A percentile compares a stretch with the other conserved stretches of the same genome.
Evolutionary conservation across 2,888 invertebrate species (phyloP).

Genomic region (Dugesia japonica): DNA sequence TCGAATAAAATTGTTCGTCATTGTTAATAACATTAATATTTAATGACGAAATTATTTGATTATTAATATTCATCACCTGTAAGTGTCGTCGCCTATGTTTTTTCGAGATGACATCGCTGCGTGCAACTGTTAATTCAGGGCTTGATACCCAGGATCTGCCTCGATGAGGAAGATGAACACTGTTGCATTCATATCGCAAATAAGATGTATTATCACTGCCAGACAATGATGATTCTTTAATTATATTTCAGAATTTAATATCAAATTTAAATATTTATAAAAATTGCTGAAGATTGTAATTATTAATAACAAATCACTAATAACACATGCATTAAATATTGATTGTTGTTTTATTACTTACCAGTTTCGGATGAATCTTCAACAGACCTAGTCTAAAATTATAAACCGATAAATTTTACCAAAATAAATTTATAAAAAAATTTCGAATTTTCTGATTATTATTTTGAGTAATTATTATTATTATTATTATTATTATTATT

Average conservation of each 20-base stretch:
- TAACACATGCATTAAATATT: neutral
- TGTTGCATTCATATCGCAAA: neutral
- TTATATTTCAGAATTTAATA: neutral
- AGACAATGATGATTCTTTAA: neutral
- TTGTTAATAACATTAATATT: no score
- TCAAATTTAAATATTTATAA: no score
- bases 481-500: no score
- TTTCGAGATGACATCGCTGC: neutral
- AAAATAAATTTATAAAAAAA: no score
- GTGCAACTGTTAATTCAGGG: neutral
- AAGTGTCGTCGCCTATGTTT: neutral
- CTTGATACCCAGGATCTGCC: neutral
- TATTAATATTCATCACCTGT: slow-evolving; percentile 9
- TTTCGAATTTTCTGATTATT: no score
- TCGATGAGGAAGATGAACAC: neutral
- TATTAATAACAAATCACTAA: no score
- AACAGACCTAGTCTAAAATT: neutral
- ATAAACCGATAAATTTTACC: neutral
- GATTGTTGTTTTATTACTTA: neutral
- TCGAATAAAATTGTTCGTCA: no score
- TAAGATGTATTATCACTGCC: neutral
- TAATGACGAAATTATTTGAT: neutral
- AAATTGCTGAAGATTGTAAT: no score
- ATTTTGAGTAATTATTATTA: no score
- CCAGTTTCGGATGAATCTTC: slow-evolving; percentile 7